Base-by-base conservation (phyloP, 2,797 vertebrate species). In the Danio tinwini region DNA sequence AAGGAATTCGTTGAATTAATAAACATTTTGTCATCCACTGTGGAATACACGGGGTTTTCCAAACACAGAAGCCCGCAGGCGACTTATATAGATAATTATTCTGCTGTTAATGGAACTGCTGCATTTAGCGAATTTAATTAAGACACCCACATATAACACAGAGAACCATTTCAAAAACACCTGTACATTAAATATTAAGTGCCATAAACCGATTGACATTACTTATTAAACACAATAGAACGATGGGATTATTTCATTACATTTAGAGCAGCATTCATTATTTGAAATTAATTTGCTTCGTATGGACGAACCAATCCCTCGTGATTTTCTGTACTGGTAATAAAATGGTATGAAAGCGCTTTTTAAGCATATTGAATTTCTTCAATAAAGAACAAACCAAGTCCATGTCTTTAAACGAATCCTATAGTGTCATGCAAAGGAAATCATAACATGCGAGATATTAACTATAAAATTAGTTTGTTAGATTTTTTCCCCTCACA, bases 41-140 rank as follows among this genome's bases (percentile, higher is more conserved):
- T 91, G 87, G 93, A 92, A 91, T 91, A 92, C 91, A 47, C 19
- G 37, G 85, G 88, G 86, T 88, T 82, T 90, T 91, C 90, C 92
- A 29, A 88, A 88, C 91, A 83, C 86, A 89, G 40, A 81, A 92
- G 93, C 95, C 95, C 94, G 93, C 91, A 93, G 94, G 94, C 93
- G 91, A 62, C 91, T 90, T 92, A 93, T 94, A 91, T 91, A 94
- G 29, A 93, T 96, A 96, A 97, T 97, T 96, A 96, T 95, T 94
- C 95, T 94, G 91, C 92, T 91, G 90, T 93, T 93, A 93, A 91
- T 93, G 91, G 92, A 91, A 93, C 93, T 94, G 91, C 93, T 93
- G 92, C 80, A 92, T 90, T 90, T 93, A 93, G 93, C 95, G 90
- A 88, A 92, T 93, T 93, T 95, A 94, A 94, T 88, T 19, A 71